Conservation (phyloP, 2,113 vertebrate species). For the Etheostoma cragini region DNA sequence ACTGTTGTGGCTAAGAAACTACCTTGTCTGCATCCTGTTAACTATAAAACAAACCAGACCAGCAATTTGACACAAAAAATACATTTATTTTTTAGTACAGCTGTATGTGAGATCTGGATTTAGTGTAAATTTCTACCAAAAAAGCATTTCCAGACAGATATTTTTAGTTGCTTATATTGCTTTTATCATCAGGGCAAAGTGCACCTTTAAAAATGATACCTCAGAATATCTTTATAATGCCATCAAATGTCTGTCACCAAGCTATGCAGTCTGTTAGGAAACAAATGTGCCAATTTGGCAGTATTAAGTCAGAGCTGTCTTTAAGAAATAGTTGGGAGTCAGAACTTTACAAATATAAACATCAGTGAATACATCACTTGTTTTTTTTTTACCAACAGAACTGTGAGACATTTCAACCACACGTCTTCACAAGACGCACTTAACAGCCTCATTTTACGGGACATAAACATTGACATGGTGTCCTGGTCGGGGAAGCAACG, state of each 20-base stretch:
- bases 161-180: not conserved
- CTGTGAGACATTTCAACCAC: slow-evolving; percentile 4
- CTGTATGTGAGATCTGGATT: not conserved
- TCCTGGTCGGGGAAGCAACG: slow-evolving; percentile 48
- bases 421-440: not conserved
- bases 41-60: not conserved
- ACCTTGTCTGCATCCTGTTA: not conserved
- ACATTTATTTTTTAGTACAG: rapidly evolving
- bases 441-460: slow-evolving; percentile 5
- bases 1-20: not conserved
- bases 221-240: not conserved
- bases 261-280: not conserved
- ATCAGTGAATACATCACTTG: not conserved
- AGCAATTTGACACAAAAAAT: too few species aligned
- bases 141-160: not conserved
- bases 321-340: not conserved
- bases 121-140: not conserved
- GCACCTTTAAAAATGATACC: not conserved
- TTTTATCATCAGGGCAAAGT: not conserved
- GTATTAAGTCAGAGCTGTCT: not conserved
- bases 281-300: slow-evolving; percentile 9
- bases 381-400: not conserved
- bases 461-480: slow-evolving; percentile 57
- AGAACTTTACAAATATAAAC: not conserved
- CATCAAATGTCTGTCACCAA: not conserved